Conservation (phyloP, 1,140 invertebrate genomes). For the Coenobita brevimanus region DNA sequence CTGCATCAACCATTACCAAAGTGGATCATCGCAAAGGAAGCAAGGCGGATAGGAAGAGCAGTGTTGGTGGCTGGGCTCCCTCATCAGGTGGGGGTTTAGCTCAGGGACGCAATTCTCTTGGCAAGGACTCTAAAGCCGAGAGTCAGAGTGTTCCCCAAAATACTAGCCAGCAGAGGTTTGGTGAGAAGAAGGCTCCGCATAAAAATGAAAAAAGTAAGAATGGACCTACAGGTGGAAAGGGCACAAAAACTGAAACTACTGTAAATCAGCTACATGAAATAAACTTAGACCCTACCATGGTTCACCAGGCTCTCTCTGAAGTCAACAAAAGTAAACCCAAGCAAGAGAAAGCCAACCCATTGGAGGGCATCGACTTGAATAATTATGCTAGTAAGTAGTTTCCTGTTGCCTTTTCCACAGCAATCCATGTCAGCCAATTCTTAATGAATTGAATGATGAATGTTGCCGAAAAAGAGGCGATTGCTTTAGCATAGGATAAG, state of each 20-base stretch:
- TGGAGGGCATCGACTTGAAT: constrained; percentile 77
- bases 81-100: constrained; percentile 51
- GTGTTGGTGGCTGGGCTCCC: constrained; percentile 48
- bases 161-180: constrained; percentile 61
- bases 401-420: constrained; percentile 64
- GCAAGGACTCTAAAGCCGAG: constrained; percentile 56
- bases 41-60: constrained; percentile 56
- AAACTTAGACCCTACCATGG: constrained; percentile 77
- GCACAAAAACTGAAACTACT: constrained; percentile 73
- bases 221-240: constrained; percentile 62
- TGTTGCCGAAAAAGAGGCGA: constrained; percentile 42
- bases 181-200: constrained; percentile 60
- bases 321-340: constrained; percentile 76
- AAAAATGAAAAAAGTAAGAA: constrained; percentile 59
- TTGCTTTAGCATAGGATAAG: constrained; percentile 65
- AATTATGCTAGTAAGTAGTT: constrained; percentile 76
- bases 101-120: constrained; percentile 59
- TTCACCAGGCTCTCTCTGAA: constrained; percentile 78
- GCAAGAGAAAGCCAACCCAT: constrained; percentile 75
- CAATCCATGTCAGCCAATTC: constrained; percentile 58
- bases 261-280: constrained; percentile 79
- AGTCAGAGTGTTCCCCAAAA: constrained; percentile 52
- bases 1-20: constrained; percentile 8
- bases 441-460: constrained; percentile 54
- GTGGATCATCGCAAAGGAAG: constrained; percentile 57